Percentiles rank a stretch among this genome's conserved stretches.
Evolutionary conservation across 2,113 vertebrate genomes (phyloP).

Genomic region (Xyliphius kryptos): DNA sequence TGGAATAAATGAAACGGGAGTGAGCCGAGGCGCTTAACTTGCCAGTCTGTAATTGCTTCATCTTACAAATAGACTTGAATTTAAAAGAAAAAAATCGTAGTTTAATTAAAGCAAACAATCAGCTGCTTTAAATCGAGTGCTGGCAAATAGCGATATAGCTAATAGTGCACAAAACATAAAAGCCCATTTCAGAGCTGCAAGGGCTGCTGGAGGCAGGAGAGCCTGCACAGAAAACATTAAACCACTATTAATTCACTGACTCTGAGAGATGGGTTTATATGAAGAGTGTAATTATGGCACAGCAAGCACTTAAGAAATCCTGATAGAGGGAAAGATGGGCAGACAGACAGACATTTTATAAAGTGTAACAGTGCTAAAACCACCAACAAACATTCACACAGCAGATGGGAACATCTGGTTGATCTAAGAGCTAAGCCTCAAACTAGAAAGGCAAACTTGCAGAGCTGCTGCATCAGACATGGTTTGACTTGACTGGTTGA

Average conservation of each 20-base stretch:
- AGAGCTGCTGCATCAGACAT: no score
- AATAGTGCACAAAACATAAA: slow-evolving; percentile 44
- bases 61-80: slow-evolving; percentile 50
- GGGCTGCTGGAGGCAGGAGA: slow-evolving; percentile 27
- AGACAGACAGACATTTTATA: no score
- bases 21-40: slow-evolving; percentile 7
- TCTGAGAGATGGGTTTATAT: slow-evolving; percentile 2
- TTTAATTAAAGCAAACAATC: slow-evolving; percentile 56
- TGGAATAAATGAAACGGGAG: neutral
- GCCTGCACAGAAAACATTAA: slow-evolving; percentile 25
- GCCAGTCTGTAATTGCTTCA: slow-evolving; percentile 51
- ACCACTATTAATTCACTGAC: slow-evolving; percentile 26
- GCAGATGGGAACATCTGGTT: no score
- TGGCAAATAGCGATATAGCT: slow-evolving; percentile 42
- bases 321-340: no score
- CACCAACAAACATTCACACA: no score
- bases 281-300: neutral
- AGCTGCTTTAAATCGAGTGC: slow-evolving; percentile 39
- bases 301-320: neutral
- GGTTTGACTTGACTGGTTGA: no score
- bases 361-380: no score
- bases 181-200: slow-evolving; percentile 30
- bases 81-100: slow-evolving; percentile 43
- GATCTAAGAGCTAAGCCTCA: no score
- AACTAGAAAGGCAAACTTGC: no score